These are phyloP conservation scores for Drosophila cognata DNA, from an alignment of 2,888 invertebrate genomes.

Conservation along the genomic window DNA sequence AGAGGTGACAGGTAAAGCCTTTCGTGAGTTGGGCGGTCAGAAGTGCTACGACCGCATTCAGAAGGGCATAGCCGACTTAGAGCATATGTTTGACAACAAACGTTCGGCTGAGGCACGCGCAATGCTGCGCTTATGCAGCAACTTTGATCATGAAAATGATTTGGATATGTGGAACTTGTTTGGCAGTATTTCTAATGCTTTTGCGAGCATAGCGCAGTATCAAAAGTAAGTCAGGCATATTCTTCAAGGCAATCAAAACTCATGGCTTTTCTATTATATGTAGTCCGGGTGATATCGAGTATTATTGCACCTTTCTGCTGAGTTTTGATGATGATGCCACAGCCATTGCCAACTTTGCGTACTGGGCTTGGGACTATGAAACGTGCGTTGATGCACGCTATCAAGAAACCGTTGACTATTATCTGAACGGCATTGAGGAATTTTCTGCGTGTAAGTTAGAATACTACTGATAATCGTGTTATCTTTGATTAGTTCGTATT, in stretches of 20 bases:
- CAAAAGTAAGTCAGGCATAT: conserved; percentile 67
- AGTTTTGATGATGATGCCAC: conserved; percentile 67
- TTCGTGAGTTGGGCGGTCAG: conserved; percentile 77
- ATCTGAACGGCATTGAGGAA: conserved; percentile 48
- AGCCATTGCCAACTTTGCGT: conserved; percentile 73
- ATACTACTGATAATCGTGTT: neutral
- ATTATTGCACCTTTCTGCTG: conserved; percentile 67
- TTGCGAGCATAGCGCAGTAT: conserved; percentile 79
- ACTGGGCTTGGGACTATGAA: conserved; percentile 40
- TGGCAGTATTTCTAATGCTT: conserved; percentile 77
- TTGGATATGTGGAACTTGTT: conserved; percentile 83
- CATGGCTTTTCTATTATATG: neutral
- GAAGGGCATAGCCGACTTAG: conserved; percentile 79
- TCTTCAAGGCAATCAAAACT: neutral
- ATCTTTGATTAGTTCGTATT: neutral
- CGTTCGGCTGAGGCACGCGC: conserved; percentile 76
- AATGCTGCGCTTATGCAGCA: conserved; percentile 80
- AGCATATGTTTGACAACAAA: conserved; percentile 72
- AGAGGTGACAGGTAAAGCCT: conserved; percentile 81
- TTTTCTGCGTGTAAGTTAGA: conserved; percentile 64
- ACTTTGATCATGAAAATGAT: conserved; percentile 78
- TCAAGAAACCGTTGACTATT: conserved; percentile 58
- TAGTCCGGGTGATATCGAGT: conserved; percentile 66
- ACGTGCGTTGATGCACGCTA: conserved; percentile 75
- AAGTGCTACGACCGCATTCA: conserved; percentile 82